Evolutionary conservation across 2,797 vertebrate species (phyloP), one percentile per base, ranked within the genome.

Genomic region (Otus scops): DNA sequence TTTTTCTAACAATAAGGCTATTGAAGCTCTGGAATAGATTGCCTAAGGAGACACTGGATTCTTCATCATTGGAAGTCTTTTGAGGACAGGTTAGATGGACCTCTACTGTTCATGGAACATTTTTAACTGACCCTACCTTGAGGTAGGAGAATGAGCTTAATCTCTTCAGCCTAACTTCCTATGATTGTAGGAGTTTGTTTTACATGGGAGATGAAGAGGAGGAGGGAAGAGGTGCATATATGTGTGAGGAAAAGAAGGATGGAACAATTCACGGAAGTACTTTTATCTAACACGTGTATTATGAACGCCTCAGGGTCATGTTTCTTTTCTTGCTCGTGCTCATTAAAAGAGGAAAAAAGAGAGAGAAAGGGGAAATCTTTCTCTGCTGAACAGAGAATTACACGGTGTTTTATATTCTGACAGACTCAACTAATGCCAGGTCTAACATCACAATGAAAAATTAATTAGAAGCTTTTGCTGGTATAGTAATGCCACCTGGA

Each of bases 381-480:
- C 82, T 78, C 70, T 91, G 64, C 83, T 84, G 80, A 85, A 89
- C 63, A 93, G 81, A 91, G 54, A 80, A 30, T 89, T 83, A 81
- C 71, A 73, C 23, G 27, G 38, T 77, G 70, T 84, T 92, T 94
- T 82, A 79, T 92, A 69, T 78, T 69, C 92, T 82, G 65, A 75
- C 78, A 89, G 73, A 57, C 60, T 96, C 70, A 54, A n/a, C 70
- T 78, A 92, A 92, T 82, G 60, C 80, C 92, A 93, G 84, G 80
- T 79, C 80, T 95, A 92, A 85, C 77, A 88, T 89, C 77, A 94
- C 91, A 96, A 93, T 95, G 95, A 89, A 96, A 95, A 96, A 95
- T 94, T 96, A 95, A 97, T 97, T 94, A 95, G 96, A 96, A 89
- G 85, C 71, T 80, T 95, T 95, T 89, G 80, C 94, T 80, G 70